Percentiles rank a stretch among this genome's conserved stretches.
These are phyloP conservation scores for Cerastis rubricosa DNA, from an alignment of 2,888 invertebrate genomes.

Conservation along the genomic window DNA sequence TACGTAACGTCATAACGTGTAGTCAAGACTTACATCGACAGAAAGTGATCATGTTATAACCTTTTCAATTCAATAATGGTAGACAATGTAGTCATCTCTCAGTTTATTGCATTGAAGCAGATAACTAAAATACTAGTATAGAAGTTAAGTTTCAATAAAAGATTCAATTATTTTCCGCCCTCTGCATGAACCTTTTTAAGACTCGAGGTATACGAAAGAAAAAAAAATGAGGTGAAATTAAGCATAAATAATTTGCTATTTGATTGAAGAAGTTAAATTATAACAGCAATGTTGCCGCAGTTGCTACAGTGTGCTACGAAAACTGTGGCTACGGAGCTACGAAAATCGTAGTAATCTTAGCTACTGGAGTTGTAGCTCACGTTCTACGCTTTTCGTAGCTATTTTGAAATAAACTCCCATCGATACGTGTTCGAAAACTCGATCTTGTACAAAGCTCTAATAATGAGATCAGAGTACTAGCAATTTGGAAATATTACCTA, in stretches of 20 bases:
- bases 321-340: slow-evolving; percentile 12
- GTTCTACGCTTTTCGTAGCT: slow-evolving; percentile 30
- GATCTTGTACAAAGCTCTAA: slow-evolving; percentile 27
- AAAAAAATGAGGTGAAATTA: background rate
- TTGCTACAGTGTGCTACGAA: slow-evolving; percentile 14
- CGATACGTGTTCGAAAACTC: slow-evolving; percentile 14
- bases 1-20: slow-evolving; percentile 19
- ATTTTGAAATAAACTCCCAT: slow-evolving; percentile 11
- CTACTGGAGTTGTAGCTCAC: slow-evolving; percentile 12
- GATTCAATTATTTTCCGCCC: background rate
- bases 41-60: slow-evolving; percentile 8
- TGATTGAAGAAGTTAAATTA: background rate
- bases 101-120: background rate
- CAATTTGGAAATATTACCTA: slow-evolving; percentile 3
- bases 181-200: background rate
- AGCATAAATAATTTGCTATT: background rate
- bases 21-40: slow-evolving; percentile 7
- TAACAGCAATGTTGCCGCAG: background rate
- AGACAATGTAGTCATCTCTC: background rate
- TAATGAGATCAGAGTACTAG: slow-evolving; percentile 18
- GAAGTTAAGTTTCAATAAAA: background rate
- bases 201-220: background rate
- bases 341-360: background rate
- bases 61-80: background rate
- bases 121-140: background rate